Evolutionary conservation across 2,888 invertebrate species (phyloP).

Genomic region (Eristalis intricaria): DNA sequence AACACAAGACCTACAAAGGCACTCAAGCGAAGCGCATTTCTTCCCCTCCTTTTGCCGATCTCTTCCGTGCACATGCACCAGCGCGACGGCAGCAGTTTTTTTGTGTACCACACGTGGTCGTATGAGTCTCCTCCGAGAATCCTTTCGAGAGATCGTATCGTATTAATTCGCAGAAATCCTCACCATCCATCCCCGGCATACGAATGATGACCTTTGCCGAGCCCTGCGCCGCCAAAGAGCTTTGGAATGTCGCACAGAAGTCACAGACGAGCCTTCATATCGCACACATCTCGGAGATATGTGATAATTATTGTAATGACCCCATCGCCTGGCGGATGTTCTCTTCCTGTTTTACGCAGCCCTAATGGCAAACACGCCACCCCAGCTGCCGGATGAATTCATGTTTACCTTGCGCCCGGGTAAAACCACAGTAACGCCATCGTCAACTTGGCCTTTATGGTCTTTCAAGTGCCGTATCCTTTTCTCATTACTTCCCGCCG

Average conservation of each 20-base stretch:
- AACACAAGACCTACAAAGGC: background rate
- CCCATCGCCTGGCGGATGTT: background rate
- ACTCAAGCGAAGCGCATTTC: background rate
- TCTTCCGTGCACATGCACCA: background rate
- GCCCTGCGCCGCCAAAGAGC: background rate
- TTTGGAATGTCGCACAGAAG: background rate
- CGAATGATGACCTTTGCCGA: too few relatives aligned
- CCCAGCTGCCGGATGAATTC: background rate
- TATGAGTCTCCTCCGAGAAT: background rate
- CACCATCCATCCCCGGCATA: background rate
- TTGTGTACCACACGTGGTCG: too few relatives aligned
- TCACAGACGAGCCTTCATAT: background rate
- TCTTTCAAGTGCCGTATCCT: background rate
- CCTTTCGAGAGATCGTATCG: background rate
- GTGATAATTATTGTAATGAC: background rate
- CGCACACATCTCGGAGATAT: background rate
- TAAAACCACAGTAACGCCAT: background rate
- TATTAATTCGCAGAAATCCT: background rate
- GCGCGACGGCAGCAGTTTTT: background rate
- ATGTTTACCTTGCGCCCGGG: background rate
- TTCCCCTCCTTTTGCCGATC: background rate
- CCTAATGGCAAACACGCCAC: background rate
- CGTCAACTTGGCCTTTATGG: background rate
- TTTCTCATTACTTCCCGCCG: background rate
- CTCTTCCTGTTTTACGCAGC: background rate